Evolutionary conservation across 2,113 vertebrate genomes (phyloP).

Genomic region (Hystrix cristata): DNA sequence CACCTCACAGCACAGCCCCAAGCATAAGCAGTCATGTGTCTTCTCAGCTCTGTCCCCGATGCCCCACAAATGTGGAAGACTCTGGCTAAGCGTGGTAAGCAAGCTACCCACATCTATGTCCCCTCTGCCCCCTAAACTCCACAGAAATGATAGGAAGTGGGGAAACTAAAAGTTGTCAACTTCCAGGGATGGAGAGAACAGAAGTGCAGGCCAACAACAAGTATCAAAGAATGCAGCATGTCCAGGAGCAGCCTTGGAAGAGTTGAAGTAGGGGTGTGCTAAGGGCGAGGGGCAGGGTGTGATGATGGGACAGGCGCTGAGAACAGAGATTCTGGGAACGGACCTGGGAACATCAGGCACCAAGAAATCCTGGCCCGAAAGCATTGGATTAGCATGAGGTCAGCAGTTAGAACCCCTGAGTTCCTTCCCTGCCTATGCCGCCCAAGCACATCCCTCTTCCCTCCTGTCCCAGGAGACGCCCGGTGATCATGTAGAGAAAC

Average conservation of each 20-base stretch:
- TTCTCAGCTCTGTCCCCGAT: background rate
- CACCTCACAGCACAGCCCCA: accelerated
- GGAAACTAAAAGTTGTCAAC: background rate
- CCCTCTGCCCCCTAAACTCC: background rate
- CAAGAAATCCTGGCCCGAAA: too few species aligned
- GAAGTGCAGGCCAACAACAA: background rate
- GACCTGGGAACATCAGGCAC: too few species aligned
- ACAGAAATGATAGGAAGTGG: background rate
- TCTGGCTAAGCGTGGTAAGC: background rate
- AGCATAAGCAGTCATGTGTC: accelerated
- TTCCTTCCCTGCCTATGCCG: too few species aligned
- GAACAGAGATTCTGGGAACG: background rate
- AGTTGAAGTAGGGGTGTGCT: too few species aligned
- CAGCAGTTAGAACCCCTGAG: too few species aligned
- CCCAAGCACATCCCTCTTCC: background rate
- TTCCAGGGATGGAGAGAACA: background rate
- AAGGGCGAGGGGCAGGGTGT: accelerated
- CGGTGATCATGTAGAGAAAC: background rate
- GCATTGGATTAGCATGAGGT: background rate
- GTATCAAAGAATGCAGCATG: background rate
- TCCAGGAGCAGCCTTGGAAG: background rate
- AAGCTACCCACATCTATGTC: background rate
- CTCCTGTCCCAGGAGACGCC: background rate
- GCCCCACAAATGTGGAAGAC: too few species aligned
- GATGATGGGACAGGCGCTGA: background rate